Evolutionary conservation across 1,140 invertebrate genomes (phyloP).

Genomic region (Drosophila willistoni): DNA sequence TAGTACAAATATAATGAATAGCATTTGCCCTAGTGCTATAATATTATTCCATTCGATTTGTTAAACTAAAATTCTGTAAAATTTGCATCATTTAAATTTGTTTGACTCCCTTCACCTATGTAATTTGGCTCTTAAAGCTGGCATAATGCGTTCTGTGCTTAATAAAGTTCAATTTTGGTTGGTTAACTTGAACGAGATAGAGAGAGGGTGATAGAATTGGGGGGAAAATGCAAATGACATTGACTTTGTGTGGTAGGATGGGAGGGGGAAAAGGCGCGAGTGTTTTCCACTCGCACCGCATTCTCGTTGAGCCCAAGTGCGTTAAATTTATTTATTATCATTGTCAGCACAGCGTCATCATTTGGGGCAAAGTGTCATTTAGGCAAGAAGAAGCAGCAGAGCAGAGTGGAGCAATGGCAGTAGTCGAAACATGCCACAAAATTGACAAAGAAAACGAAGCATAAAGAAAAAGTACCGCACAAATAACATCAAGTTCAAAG

Average conservation of each 20-base stretch:
- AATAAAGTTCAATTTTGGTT: slow-evolving; percentile 57
- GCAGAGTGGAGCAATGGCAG: neutral
- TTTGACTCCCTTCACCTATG: neutral
- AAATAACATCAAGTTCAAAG: slow-evolving; percentile 75
- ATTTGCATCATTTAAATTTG: neutral
- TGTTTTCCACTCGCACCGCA: slow-evolving; percentile 13
- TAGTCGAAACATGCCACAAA: slow-evolving; percentile 70
- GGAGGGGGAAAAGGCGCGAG: slow-evolving; percentile 20
- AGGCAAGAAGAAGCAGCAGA: slow-evolving; percentile 26
- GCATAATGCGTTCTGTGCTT: slow-evolving; percentile 27
- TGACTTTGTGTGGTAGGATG: slow-evolving; percentile 19
- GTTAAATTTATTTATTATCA: slow-evolving; percentile 77
- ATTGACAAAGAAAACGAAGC: slow-evolving; percentile 63
- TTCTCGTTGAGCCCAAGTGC: slow-evolving; percentile 39
- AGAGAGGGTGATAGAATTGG: neutral
- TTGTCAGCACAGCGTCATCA: slow-evolving; percentile 74
- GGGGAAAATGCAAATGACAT: slow-evolving; percentile 58
- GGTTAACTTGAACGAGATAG: neutral
- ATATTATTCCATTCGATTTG: neutral
- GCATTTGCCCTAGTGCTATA: too few relatives aligned
- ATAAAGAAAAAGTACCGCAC: slow-evolving; percentile 63
- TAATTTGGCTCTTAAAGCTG: slow-evolving; percentile 1
- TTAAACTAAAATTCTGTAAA: neutral
- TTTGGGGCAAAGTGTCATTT: slow-evolving; percentile 74
- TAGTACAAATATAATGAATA: too few relatives aligned